phyloP scores from a whole-genome alignment of 2,113 vertebrate species.

The Atherinomorus stipes region DNA sequence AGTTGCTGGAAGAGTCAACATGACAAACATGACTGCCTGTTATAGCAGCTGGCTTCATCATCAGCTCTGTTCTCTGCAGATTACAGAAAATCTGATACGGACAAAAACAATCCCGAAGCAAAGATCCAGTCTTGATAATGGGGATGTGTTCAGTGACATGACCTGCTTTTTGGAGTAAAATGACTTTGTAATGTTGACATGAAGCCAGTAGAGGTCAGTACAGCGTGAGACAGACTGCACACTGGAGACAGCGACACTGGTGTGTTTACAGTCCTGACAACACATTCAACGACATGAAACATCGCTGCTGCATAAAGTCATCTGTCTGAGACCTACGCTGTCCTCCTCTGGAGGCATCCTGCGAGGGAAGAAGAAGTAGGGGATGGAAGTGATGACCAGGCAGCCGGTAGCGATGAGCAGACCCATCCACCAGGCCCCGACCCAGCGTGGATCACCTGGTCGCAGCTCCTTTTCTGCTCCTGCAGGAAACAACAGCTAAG shows the following conservation, averaged over 20 bases:
- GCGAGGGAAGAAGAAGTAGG: conserved; percentile 96
- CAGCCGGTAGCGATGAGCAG: conserved; percentile 87
- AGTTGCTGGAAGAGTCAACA: neutral
- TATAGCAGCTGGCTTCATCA: neutral
- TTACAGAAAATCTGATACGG: too few species aligned
- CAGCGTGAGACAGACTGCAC: neutral
- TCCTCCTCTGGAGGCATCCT: conserved; percentile 59
- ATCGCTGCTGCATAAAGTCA: neutral
- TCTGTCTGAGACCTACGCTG: conserved; percentile 53
- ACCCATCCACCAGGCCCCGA: conserved; percentile 98
- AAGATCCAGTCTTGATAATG: neutral
- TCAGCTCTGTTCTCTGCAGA: neutral
- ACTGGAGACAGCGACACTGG: neutral
- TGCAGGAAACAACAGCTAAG: conserved; percentile 33
- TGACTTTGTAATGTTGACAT: conserved; percentile 5
- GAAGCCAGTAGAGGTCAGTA: conserved; percentile 58
- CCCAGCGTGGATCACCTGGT: conserved; percentile 89
- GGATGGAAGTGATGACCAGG: conserved; percentile 89
- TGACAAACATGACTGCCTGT: neutral
- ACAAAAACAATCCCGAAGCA: neutral
- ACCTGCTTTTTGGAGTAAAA: neutral
- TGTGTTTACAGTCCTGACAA: neutral
- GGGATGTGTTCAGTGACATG: neutral
- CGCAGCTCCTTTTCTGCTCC: conserved; percentile 77
- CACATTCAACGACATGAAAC: neutral